Evolutionary conservation across 2,888 invertebrate species (phyloP).

Genomic region (Criorhina ranunculi): DNA sequence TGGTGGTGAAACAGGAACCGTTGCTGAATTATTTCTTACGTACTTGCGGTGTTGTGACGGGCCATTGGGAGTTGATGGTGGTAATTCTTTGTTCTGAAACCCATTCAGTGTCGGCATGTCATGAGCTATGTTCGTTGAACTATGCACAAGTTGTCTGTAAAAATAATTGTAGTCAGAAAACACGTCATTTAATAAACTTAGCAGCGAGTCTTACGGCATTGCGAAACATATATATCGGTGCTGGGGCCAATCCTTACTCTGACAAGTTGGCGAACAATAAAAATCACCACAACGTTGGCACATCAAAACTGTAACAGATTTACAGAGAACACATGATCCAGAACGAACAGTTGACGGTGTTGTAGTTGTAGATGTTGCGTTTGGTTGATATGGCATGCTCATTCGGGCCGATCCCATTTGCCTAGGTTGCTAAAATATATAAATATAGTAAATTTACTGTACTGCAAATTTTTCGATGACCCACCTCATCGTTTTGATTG

Average conservation of each 20-base stretch:
- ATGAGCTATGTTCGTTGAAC: constrained; percentile 2
- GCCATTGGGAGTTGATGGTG: not conserved
- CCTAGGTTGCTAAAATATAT: not conserved
- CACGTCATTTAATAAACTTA: not conserved
- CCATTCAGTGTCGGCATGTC: constrained; percentile 53
- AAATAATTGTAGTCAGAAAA: not conserved
- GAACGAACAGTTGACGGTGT: not conserved
- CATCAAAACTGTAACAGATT: constrained; percentile 64
- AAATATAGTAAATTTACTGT: not conserved
- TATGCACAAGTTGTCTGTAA: constrained; percentile 35
- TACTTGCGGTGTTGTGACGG: constrained; percentile 23
- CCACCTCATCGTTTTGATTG: not conserved
- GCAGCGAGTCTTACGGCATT: constrained; percentile 77
- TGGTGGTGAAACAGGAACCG: not conserved
- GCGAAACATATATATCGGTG: constrained; percentile 79
- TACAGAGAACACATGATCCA: constrained; percentile 76
- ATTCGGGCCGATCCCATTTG: not conserved
- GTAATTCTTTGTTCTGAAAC: constrained; percentile 25
- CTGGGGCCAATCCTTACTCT: constrained; percentile 78
- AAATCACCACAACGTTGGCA: constrained; percentile 79
- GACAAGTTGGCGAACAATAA: constrained; percentile 79
- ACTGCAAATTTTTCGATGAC: not conserved
- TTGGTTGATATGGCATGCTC: not conserved
- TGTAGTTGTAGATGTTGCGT: not conserved
- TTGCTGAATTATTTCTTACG: not conserved